Evolutionary conservation across 2,888 invertebrate genomes (phyloP), one percentile per base, ranked within the genome.

Genomic region (Hypolimnas misippus): DNA sequence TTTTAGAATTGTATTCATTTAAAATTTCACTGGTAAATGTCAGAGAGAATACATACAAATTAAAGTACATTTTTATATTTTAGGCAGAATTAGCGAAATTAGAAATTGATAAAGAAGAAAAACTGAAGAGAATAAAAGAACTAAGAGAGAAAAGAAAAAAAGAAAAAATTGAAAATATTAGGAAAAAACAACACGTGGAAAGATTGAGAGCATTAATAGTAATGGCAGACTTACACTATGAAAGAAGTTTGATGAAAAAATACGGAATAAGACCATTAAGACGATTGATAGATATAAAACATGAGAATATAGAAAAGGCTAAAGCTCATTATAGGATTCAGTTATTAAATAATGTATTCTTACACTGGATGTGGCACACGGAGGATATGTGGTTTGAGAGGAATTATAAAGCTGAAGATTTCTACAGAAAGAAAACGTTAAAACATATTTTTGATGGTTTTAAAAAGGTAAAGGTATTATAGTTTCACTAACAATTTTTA

Each of bases 31-130:
- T 31, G 8, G 12, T 7, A 33, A 31, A 33, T 10, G 29, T 29
- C 3, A 6, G 3, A 29, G 6, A 29, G 3, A 29, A 33, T 2
- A 33, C 33, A 10, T 2, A 12, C 21, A 21, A n/a, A 49, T 31
- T 42, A n/a, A 33, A 46, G 14, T n/a, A 2, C 1, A 19, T 19
- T 19, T 19, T 5, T 5, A 21, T 3, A 1, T 46, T 46, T 21
- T n/a, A 92, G 92, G 86, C 85, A 49, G 90, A 91, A 71, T 64
- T 92, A 68, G 88, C 90, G 16, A 92, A 91, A 75, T 89, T 91
- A 62, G 89, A 89, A 79, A 86, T 93, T 82, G 93, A 94, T 62
- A 94, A 94, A 76, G 94, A 94, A 81, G 93, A 94, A 51, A 94
- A 94, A 77, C 86, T 87, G 17, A 89, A 93, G 75, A 89, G 93